Base-by-base conservation (phyloP, 2,888 invertebrate species). In the Drosophila hawaiiensis region DNA sequence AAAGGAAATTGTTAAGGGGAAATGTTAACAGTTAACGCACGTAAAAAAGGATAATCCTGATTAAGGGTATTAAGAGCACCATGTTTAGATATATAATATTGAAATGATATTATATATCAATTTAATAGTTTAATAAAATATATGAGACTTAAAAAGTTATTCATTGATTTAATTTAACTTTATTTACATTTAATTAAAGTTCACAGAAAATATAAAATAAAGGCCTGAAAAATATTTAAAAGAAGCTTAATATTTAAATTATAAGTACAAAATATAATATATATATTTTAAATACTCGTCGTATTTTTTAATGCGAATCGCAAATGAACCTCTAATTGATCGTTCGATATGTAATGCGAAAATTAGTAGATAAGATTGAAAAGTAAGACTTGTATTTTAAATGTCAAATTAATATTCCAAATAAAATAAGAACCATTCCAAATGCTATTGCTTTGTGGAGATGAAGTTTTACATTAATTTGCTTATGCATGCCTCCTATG, bases 1-100 rank as follows among this genome's bases (percentile, higher is more conserved):
- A 74, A 31, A 10, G 35, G 12, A 28, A 19, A 37, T 41, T 0
- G 16, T 19, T 10, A 2, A 0, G 14, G 66, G 77, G 74, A 68
- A 79, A 74, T 78, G 62, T 79, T 76, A 60, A 53, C 66, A 67
- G 50, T 10, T 3, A 19, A 6, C 55, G 47, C 12, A 29, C 35
- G 25, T 28, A 39, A 31, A 16, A 19, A 4, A 19, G 28, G 10
- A 19, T 28, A 28, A 50, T 28, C 16, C 50, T 10, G 28, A 5
- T 10, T 50, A 28, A 50, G 16, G 22, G 47, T 47, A 25, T 9
- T 22, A 47, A 7, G 7, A 47, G 19, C 14, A 16, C 1, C 22
- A 16, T n/a, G 9, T 2, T 22, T 2, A 16, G 2, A 47, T 25
- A 16, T 16, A 25, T 9, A 25, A 47, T 50, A 50, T 50, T 19